Base-by-base conservation (phyloP, 2,888 invertebrate genomes). In the Drosophila multiciliata region DNA sequence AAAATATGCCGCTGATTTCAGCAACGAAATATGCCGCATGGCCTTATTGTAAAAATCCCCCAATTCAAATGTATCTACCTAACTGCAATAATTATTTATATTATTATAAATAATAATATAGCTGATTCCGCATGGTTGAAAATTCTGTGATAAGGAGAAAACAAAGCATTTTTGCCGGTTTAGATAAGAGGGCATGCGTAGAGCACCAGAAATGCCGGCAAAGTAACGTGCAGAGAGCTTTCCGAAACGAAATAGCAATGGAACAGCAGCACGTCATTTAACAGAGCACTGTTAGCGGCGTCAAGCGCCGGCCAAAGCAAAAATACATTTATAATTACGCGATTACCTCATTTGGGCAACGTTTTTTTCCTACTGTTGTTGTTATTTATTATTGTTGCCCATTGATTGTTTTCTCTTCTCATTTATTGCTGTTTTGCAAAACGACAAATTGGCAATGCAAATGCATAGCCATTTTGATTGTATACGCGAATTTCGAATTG, bases 321-420 rank as follows among this genome's bases (percentile, higher is more conserved):
- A 83, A 78, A 87, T 80, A 78, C 73, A 85, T 90, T 91, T 92
- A 91, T 88, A 87, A 90, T 91, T 92, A 91, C 74, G 77, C 86
- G 90, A 91, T 91, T 91, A 91, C 92, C 92, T 91, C 91, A 91
- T 91, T 87, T 87, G 89, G 90, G 67, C 84, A 88, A 83, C 66
- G 67, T 54, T 83, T 89, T 85, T 85, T 95, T 94, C 68, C 50
- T 29, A 45, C 61, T 66, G 54, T 73, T 78, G 50, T 81, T 74
- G 23, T 53, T 64, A 8, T 63, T 20, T 26, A 12, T 57, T 55
- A 55, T 62, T 57, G 38, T 65, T 38, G 35, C 29, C 49, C 20
- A 17, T 50, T 73, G 40, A 61, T 69, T 78, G 54, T 60, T 52
- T 75, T 72, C 60, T 61, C 59, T 58, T 63, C 50, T 50, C 33